phyloP scores from a whole-genome alignment of 2,888 invertebrate species.

The Parasteatoda lunata region DNA sequence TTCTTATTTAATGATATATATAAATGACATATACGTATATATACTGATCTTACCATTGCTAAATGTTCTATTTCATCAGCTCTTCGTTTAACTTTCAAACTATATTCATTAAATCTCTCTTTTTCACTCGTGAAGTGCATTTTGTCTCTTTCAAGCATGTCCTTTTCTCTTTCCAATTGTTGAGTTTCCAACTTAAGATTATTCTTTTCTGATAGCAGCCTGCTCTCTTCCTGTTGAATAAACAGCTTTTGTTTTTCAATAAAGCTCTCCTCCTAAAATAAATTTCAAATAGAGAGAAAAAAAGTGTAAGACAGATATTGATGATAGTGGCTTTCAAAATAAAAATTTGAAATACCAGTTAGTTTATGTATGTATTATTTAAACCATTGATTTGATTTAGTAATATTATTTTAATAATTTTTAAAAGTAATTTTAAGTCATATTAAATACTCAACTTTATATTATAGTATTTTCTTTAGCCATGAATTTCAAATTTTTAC shows the following conservation, averaged over 20 bases:
- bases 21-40: too few species aligned
- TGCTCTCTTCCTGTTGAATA: conserved; percentile 50
- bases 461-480: too few species aligned
- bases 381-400: too few species aligned
- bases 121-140: conserved; percentile 40
- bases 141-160: conserved; percentile 39
- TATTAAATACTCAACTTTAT: too few species aligned
- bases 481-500: too few species aligned
- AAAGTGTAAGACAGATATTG: too few species aligned
- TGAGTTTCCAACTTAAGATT: conserved; percentile 36
- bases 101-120: conserved; percentile 40
- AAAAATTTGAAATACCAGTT: too few species aligned
- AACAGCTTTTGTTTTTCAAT: conserved; percentile 41
- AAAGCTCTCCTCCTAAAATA: conserved; percentile 55
- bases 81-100: conserved; percentile 39
- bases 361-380: too few species aligned
- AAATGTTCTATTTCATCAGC: conserved; percentile 56
- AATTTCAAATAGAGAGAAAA: not conserved
- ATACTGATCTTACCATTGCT: conserved; percentile 22
- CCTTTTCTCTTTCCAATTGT: conserved; percentile 38
- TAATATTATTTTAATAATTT: too few species aligned
- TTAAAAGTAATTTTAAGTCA: too few species aligned
- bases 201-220: conserved; percentile 37
- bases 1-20: too few species aligned
- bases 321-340: too few species aligned